phyloP scores from a whole-genome alignment of 1,140 invertebrate genomes.

The Drosophila albomicans region DNA sequence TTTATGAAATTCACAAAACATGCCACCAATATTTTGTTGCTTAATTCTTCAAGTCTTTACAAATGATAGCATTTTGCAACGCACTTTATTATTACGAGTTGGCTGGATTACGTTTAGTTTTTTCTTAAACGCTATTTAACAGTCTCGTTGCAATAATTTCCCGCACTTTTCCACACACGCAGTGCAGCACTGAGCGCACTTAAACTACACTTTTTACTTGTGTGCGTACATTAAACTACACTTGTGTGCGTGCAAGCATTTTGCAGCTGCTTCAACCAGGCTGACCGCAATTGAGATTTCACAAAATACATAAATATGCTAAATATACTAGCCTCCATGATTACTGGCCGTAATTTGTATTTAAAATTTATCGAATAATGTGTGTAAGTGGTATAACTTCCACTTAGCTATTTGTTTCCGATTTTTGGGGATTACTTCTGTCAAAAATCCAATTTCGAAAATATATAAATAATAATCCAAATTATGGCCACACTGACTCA shows the following conservation, averaged over 20 bases:
- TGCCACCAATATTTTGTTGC: constrained; percentile 47
- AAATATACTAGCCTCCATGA: background rate
- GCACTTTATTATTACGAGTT: constrained; percentile 17
- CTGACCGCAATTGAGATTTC: background rate
- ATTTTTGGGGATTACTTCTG: too few species aligned
- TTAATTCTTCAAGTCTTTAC: constrained; percentile 23
- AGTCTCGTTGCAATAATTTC: constrained; percentile 46
- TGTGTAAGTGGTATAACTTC: too few species aligned
- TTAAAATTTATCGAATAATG: too few species aligned
- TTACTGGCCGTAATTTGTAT: too few species aligned
- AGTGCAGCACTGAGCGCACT: constrained; percentile 50
- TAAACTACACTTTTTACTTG: constrained; percentile 46
- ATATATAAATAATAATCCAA: background rate
- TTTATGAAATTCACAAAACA: constrained; percentile 64
- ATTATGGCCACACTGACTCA: background rate
- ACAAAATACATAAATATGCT: background rate
- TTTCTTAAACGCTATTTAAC: constrained; percentile 13
- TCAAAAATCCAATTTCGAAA: too few species aligned
- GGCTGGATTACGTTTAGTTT: constrained; percentile 14
- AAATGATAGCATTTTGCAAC: constrained; percentile 20
- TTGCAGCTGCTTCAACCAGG: constrained; percentile 45
- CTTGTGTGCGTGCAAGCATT: constrained; percentile 49
- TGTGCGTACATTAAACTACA: constrained; percentile 43
- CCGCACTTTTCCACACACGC: constrained; percentile 53
- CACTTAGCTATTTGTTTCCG: too few species aligned